Conservation (phyloP, 2,888 invertebrate genomes). For the Macropis europaea region DNA sequence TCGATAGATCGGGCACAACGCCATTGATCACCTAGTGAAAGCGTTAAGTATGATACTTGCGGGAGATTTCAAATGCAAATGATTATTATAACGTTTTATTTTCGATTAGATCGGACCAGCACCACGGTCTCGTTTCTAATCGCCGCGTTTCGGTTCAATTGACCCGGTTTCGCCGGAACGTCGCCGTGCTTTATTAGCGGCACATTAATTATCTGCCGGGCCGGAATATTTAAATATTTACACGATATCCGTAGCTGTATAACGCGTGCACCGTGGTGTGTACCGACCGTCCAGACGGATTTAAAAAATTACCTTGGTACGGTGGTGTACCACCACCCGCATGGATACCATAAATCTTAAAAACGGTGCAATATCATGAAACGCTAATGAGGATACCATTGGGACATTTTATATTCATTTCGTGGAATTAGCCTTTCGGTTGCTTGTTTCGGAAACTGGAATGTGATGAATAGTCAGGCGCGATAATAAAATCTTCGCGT, state of each 20-base stretch:
- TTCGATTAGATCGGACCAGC: slow-evolving; percentile 3
- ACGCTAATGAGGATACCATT: slow-evolving; percentile 63
- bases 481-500: slow-evolving; percentile 55
- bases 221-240: slow-evolving; percentile 59
- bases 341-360: slow-evolving; percentile 53
- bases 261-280: slow-evolving; percentile 20
- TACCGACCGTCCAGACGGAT: slow-evolving; percentile 36
- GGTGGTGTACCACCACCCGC: slow-evolving; percentile 41
- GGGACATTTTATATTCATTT: slow-evolving; percentile 65
- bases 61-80: slow-evolving; percentile 39
- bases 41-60: not conserved
- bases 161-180: slow-evolving; percentile 27
- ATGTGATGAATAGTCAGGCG: slow-evolving; percentile 43
- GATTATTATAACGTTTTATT: slow-evolving; percentile 23
- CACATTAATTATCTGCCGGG: slow-evolving; percentile 52
- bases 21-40: slow-evolving; percentile 22
- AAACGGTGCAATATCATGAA: slow-evolving; percentile 64
- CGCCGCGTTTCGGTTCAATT: slow-evolving; percentile 35
- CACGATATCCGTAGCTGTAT: slow-evolving; percentile 10
- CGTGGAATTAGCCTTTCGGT: slow-evolving; percentile 60
- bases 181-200: slow-evolving; percentile 40
- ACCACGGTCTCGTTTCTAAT: not conserved
- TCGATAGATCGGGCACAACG: not conserved
- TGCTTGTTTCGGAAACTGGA: slow-evolving; percentile 48
- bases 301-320: slow-evolving; percentile 55